Evolutionary conservation across 2,888 invertebrate genomes (phyloP), one percentile per base, ranked within the genome.

Genomic region (Phaonia tiefii): DNA sequence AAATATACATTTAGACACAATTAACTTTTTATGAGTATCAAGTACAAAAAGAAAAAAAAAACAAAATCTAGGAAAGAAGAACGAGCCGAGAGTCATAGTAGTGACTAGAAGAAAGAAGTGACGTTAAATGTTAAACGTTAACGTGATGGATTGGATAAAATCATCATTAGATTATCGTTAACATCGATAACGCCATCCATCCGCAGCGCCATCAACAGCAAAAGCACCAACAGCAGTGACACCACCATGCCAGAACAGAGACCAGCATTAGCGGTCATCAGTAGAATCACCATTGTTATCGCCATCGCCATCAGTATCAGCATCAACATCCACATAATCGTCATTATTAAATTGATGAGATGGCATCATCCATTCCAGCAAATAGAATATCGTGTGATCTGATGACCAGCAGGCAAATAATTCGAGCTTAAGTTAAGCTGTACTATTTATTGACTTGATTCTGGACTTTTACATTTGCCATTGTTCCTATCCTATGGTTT

Each of bases 101-200:
- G n/a, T n/a, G n/a, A n/a, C n/a, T n/a, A n/a, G n/a, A n/a, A 31
- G 22, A 56, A 3, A 11, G 11, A 26, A 1, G 37, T n/a, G 17
- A 37, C 60, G 17, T 58, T 10, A 39, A 60, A 60, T 39, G 17
- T 15, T 39, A 60, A 39, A 63, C 42, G 8, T 63, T 7, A 20
- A 63, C 42, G 39, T 63, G 63, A 39, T 60, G 60, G 42, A 13
- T 20, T 63, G 25, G 54, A 25, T 54, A 54, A 54, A 25, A 54
- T 54, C 63, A 42, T 42, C 63, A 63, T 63, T 63, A 63, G 63
- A 63, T 63, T 63, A 42, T 15, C 60, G 31, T 60, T 60, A 63
- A 42, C 63, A 63, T 42, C 63, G 42, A 11, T 37, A 20, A 13
- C 63, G 42, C 7, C 58, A 31, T 17, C 4, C 22, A 20, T 17